These are phyloP conservation scores for Anas platyrhynchos DNA, from an alignment of 2,113 vertebrate species.

Conservation along the genomic window DNA sequence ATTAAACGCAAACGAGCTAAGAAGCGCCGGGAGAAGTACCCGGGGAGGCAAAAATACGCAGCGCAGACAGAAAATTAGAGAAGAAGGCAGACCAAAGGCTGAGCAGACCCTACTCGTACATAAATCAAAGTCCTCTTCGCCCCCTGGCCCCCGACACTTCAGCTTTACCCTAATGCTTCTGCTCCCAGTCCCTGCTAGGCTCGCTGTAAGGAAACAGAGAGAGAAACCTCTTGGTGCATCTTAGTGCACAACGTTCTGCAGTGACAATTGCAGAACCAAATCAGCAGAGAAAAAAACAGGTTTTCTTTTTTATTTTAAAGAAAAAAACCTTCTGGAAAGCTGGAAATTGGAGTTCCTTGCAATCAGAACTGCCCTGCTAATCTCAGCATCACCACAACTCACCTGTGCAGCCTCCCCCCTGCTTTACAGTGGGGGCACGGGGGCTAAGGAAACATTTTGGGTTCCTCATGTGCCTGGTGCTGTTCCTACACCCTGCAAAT, in stretches of 20 bases:
- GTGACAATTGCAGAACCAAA: neutral
- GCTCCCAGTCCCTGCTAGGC: neutral
- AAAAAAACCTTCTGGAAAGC: neutral
- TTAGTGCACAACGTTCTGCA: neutral
- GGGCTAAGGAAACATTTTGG: neutral
- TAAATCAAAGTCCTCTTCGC: neutral
- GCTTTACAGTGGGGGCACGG: accelerated
- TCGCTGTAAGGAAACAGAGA: neutral
- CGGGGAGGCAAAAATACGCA: neutral
- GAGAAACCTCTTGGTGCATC: neutral
- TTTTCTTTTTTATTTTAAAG: neutral
- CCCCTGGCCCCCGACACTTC: accelerated
- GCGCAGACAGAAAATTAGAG: neutral
- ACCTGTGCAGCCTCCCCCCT: neutral
- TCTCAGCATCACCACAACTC: neutral
- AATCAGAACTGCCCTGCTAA: neutral
- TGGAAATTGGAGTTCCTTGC: neutral
- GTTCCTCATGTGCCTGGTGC: accelerated
- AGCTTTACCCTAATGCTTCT: neutral
- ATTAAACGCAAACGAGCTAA: neutral
- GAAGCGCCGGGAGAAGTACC: neutral
- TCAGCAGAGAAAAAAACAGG: neutral
- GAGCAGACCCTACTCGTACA: neutral
- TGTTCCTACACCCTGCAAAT: neutral
- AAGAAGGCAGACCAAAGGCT: neutral